Evolutionary conservation across 2,888 invertebrate genomes (phyloP), one percentile per base, ranked within the genome.

Genomic region (Agrotis ipsilon): DNA sequence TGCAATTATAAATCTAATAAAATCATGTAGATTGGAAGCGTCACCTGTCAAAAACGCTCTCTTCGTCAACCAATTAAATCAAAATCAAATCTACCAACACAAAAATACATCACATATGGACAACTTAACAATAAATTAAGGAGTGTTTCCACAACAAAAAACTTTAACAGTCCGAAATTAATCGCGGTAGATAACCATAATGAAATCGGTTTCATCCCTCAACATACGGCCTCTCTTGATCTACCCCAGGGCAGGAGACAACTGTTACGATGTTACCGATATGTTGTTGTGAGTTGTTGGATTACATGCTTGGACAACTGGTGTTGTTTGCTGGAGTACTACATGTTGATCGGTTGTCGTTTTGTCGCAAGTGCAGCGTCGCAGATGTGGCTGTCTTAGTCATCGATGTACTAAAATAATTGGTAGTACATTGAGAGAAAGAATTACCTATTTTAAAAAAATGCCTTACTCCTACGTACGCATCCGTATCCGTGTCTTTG

Each of bases 241-340:
- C 61, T 63, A 58, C 70, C 75, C 77, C 69, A 46, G n/a, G 68
- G 63, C 64, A 21, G 39, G 60, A 61, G 83, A 89, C 94, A 94
- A 94, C 94, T 94, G 94, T 94, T 91, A 78, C 87, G 89, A 87
- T 86, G 89, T 86, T 86, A 91, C 86, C 86, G 91, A 92, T 91
- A 92, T 88, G 72, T 65, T 71, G 62, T 61, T 16, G 88, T 89
- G 32, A 75, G 46, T 90, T 91, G 86, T 84, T 72, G 75, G 89
- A 91, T 91, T 92, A 84, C 65, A 67, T 75, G 45, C 67, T 80
- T 76, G 76, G 70, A 75, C 84, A 80, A 84, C 84, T 81, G 86
- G 86, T 85, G 80, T 76, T 85, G 82, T 84, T 84, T 82, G 75
- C 70, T 57, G 74, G 77, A 80, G 70, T 78, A 57, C 46, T 7